Conservation (phyloP, 2,797 vertebrate genomes). For the Cetoscarus ocellatus region DNA sequence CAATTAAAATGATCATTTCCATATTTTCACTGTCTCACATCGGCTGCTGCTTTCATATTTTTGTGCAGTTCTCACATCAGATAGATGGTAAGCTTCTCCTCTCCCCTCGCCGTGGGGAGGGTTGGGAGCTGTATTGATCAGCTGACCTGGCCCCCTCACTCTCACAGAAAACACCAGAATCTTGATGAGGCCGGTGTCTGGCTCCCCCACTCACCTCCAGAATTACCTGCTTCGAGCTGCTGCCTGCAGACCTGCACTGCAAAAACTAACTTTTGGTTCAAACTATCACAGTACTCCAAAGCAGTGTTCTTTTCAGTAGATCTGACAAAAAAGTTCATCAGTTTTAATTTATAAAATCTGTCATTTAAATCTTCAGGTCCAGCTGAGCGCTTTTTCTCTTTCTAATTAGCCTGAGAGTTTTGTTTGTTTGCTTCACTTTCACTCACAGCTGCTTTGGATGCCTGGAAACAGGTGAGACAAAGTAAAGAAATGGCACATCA, state of each 20-base stretch:
- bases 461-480: too few relatives aligned
- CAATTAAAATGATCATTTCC: constrained; percentile 50
- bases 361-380: too few relatives aligned
- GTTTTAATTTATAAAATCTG: too few relatives aligned
- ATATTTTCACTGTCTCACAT: constrained; percentile 12
- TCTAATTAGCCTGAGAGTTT: too few relatives aligned
- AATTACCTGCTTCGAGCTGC: constrained; percentile 39
- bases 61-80: constrained; percentile 29
- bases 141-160: constrained; percentile 61
- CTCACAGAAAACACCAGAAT: constrained; percentile 68
- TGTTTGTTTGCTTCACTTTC: too few relatives aligned
- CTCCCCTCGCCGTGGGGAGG: constrained; percentile 13
- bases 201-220: constrained; percentile 28
- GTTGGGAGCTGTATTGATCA: constrained; percentile 64
- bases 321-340: too few relatives aligned
- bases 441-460: too few relatives aligned
- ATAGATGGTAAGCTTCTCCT: constrained; percentile 25
- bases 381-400: too few relatives aligned
- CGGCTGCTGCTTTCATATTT: constrained; percentile 28
- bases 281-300: too few relatives aligned
- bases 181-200: constrained; percentile 50
- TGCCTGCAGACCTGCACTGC: neutral
- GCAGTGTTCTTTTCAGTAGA: too few relatives aligned
- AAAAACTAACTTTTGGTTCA: too few relatives aligned
- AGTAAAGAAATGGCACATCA: too few relatives aligned